Evolutionary conservation across 1,140 invertebrate genomes (phyloP), one percentile per base, ranked within the genome.

Genomic region (Tetramorium parvispinum): DNA sequence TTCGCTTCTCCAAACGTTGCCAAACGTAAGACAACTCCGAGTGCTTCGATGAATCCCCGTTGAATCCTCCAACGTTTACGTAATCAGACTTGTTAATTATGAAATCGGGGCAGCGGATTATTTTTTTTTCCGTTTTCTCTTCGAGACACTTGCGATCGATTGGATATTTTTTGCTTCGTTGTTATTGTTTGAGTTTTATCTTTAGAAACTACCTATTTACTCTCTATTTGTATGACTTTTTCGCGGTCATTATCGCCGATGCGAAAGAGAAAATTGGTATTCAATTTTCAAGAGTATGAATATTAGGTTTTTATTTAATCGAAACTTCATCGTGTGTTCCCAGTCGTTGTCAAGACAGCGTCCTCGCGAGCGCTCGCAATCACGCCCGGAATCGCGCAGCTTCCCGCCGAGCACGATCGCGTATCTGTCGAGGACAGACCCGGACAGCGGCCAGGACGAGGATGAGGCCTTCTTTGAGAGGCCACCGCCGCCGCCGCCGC

Each of bases 381-480:
- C 91, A n/a, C 88, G 85, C 43, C 88, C 92, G 2, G 92, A 94
- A 65, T 95, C 94, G 4, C 91, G 95, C 24, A 95, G 95, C 71
- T 95, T 95, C 68, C 94, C 94, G 53, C 94, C 94, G 24, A 95
- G 93, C 59, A 92, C 92, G 37, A 91, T 94, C 7, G 57, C 79
- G 8, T 91, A 91, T n/a, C 21, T 76, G 57, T 81, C 79, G 53
- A 75, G 85, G 43, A 59, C 65, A 65, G 88, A 87, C 8, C 81
- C 68, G 59, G 89, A 86, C 71, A 91, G 10, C 57, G 71, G 85
- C n/a, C 92, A 89, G 21, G 93, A 93, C 6, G 93, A 95, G 32
- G 94, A 95, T 57, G 94, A 94, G 27, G 87, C 93, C 27, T 95
- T 95, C 89, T 95, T 95, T 43, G 93, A 94, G 16, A 92, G 92